These are phyloP conservation scores for Rhagologus leucostigma DNA, from an alignment of 2,113 vertebrate species.

Conservation along the genomic window DNA sequence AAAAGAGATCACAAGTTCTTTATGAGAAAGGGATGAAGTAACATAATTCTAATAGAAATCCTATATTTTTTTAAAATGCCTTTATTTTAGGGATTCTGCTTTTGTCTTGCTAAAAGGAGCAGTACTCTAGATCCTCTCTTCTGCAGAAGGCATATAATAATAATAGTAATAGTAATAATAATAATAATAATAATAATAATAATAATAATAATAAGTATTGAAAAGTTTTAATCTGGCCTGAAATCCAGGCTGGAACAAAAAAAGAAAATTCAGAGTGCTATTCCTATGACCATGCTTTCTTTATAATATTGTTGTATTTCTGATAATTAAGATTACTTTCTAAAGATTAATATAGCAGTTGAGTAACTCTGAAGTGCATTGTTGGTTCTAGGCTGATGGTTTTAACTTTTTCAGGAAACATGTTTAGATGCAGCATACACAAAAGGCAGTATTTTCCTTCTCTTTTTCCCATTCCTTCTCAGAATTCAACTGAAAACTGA, in stretches of 20 bases:
- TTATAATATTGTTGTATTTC: background rate
- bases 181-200: background rate
- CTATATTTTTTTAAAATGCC: rapidly evolving
- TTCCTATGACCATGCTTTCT: background rate
- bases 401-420: background rate
- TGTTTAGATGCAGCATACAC: background rate
- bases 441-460: background rate
- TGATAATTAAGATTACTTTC: background rate
- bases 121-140: background rate
- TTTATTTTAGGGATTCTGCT: background rate
- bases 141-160: background rate
- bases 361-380: background rate
- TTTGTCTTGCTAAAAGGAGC: background rate
- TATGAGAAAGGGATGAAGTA: background rate
- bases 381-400: background rate
- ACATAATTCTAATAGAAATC: background rate
- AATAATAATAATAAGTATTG: background rate
- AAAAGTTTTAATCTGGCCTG: background rate
- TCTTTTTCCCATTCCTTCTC: background rate
- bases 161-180: background rate
- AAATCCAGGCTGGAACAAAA: background rate
- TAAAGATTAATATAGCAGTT: background rate
- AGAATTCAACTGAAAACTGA: background rate
- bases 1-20: background rate
- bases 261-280: background rate